Base-by-base conservation (phyloP, 2,888 invertebrate genomes). In the Halictus quadricinctus region DNA sequence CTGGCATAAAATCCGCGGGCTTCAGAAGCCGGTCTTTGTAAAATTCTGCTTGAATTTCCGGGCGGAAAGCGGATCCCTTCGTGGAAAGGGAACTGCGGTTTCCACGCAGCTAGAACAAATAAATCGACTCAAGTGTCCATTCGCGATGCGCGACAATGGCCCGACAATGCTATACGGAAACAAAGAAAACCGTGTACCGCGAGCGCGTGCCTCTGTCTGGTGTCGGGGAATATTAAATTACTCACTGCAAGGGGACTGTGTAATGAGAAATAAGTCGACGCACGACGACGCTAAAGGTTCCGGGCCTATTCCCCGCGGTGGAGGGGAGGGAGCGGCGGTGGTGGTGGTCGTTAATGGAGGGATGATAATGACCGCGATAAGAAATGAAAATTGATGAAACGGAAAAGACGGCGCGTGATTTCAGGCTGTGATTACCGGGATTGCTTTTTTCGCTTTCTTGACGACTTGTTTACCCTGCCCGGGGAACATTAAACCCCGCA, bases 51-150 rank as follows among this genome's bases (percentile, higher is more conserved):
- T 64, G 80, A 83, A 78, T 83, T 80, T 83, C 79, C 74, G 80
- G 76, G 36, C 50, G 84, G 75, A 76, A 85, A 76, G 78, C 77
- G 74, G 69, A 85, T 82, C 84, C 66, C 58, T 43, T 43, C 29
- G 78, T 69, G 78, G 78, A 60, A 85, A 41, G 79, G 84, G 77
- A 78, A 78, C 78, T 60, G 75, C 41, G 69, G 80, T 70, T 83
- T 75, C 46, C 50, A 70, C 77, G 75, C 72, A 66, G 75, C 78
- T 0, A 80, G 85, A 80, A 84, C 85, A 85, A 85, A 84, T 85
- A 79, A 80, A 75, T 80, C 84, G 85, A 85, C 85, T 85, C 85
- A 85, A 85, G 84, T 85, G 80, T 85, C 85, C 85, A 80, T 84
- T 86, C 84, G 75, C 76, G 77, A 73, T 77, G 66, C 78, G 76